phyloP scores from a whole-genome alignment of 1,140 invertebrate species.

The Procambarus virginalis region DNA sequence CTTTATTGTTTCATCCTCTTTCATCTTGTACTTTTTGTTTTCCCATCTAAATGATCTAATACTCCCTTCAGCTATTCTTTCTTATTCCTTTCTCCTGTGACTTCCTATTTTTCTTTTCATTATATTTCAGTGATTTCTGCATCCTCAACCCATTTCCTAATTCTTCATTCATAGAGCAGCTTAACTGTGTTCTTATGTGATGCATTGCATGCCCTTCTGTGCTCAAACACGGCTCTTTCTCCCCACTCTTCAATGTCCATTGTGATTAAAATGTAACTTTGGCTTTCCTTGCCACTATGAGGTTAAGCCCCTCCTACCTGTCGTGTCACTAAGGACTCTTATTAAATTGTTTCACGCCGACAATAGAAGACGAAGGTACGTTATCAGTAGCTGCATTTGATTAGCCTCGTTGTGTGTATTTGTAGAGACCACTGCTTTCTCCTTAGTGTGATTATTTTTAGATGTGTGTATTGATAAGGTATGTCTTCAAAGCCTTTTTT shows the following conservation, averaged over 20 bases:
- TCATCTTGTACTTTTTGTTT: background rate
- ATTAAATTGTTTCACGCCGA: slow-evolving; percentile 9
- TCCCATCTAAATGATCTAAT: background rate
- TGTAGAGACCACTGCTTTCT: background rate
- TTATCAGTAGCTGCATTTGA: slow-evolving; percentile 1
- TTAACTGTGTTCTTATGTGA: background rate
- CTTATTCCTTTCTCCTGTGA: background rate
- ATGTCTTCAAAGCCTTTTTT: background rate
- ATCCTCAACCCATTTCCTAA: background rate
- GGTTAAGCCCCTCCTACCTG: background rate
- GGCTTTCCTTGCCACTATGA: slow-evolving; percentile 3
- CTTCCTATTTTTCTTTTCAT: background rate
- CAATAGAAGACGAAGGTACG: slow-evolving; percentile 9
- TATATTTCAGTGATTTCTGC: background rate
- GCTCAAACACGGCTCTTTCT: background rate
- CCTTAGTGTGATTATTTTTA: background rate
- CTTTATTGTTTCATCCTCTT: background rate
- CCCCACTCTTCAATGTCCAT: background rate
- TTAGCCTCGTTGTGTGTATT: background rate
- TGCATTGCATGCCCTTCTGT: background rate
- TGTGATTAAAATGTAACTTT: slow-evolving; percentile 9
- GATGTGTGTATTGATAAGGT: background rate
- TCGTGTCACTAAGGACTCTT: slow-evolving; percentile 2
- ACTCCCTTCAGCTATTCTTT: background rate
- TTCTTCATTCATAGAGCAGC: background rate